Evolutionary conservation across 2,888 invertebrate genomes (phyloP), one percentile per base, ranked within the genome.

Genomic region (Erebia epiphron): DNA sequence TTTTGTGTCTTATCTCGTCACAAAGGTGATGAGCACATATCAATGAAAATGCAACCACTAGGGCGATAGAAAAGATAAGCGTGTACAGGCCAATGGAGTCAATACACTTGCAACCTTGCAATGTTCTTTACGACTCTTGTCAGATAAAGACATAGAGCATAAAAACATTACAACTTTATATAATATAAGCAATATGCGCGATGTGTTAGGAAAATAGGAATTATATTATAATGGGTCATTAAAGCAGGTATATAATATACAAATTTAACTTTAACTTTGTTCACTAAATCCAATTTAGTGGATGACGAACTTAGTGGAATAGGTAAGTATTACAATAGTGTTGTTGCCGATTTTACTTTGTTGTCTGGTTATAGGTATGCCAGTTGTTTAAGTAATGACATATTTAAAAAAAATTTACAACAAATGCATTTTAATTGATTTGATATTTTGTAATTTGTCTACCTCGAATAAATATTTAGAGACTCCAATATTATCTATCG

Each of bases 91-190:
- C 86, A 89, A 82, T 84, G 88, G 86, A 88, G 92, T 92, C 92
- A 92, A 92, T 90, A 92, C 88, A 90, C 92, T 89, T 86, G 84
- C 92, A 92, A 92, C 92, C 92, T 92, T 92, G 90, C 92, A 86
- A 85, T 83, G 92, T 85, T 92, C 92, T 92, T 89, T 89, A 89
- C 85, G 85, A 89, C 86, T 89, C 83, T 82, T 84, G 89, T 88
- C 91, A 89, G 92, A 92, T 92, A 92, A 91, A 91, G 87, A 87
- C 87, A 86, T 89, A 89, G 88, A 86, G 86, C 87, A 89, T 88
- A 89, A 87, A 89, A 88, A 89, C 86, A 88, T 89, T 85, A 84
- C 82, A 83, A 85, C 80, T 85, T 84, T 84, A 35, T 7, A 35
- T 7, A 7, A 86, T 82, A 83, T 80, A 79, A 79, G 77, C 79